phyloP scores from a whole-genome alignment of 2,113 vertebrate species.

The Sakesphorus luctuosus region DNA sequence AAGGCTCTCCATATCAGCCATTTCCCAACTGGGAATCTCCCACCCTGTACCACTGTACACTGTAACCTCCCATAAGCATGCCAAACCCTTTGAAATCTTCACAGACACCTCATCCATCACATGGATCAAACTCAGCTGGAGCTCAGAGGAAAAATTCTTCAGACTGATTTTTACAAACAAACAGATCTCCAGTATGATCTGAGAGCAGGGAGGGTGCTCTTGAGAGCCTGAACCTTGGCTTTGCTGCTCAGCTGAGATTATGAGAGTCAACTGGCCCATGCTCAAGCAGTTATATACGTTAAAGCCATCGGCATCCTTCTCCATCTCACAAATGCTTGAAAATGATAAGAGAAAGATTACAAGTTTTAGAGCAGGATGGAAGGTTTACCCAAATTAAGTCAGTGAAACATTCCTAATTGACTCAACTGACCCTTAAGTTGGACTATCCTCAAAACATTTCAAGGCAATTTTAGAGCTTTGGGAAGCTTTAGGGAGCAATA shows the following conservation, averaged over 20 bases:
- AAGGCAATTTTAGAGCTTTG: neutral
- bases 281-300: neutral
- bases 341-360: neutral
- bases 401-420: neutral
- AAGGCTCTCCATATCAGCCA: neutral
- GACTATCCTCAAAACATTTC: neutral
- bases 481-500: neutral
- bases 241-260: neutral
- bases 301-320: neutral
- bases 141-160: neutral
- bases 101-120: neutral
- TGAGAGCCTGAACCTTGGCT: neutral
- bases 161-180: neutral
- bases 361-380: neutral
- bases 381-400: neutral
- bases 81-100: neutral
- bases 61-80: neutral
- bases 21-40: neutral
- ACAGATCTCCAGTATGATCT: neutral
- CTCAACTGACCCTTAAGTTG: neutral
- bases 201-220: neutral
- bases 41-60: rapidly evolving
- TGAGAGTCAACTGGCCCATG: neutral
- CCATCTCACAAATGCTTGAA: neutral
- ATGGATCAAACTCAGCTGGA: neutral